Conservation (phyloP, 2,888 invertebrate genomes). For the Strigamia crassipes region DNA sequence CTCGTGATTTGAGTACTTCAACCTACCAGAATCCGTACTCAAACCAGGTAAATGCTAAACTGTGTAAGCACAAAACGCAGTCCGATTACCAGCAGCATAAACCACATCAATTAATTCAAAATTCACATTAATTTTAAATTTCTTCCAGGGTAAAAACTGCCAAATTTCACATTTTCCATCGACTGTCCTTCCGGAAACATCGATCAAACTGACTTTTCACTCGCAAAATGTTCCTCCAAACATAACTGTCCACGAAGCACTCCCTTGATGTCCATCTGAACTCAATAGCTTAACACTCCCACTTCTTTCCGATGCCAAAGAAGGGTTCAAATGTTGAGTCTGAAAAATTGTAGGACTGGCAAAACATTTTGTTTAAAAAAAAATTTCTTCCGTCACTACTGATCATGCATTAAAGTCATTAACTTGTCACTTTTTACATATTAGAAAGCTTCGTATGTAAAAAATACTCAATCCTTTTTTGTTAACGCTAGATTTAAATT, state of each 20-base stretch:
- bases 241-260: not conserved
- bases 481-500: not conserved
- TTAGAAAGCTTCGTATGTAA: not conserved
- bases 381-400: not conserved
- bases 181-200: not conserved
- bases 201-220: not conserved
- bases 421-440: not conserved
- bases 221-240: not conserved
- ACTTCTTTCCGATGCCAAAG: not conserved
- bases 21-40: not conserved
- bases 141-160: not conserved
- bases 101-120: not conserved
- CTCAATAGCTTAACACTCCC: not conserved
- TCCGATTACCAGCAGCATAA: slow-evolving; percentile 1
- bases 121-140: not conserved
- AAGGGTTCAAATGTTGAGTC: not conserved
- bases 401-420: slow-evolving; percentile 6
- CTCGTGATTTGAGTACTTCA: not conserved
- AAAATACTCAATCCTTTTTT: not conserved
- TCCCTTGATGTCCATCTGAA: not conserved
- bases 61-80: slow-evolving; percentile 20
- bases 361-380: not conserved
- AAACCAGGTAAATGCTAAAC: not conserved
- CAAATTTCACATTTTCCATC: not conserved
- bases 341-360: slow-evolving; percentile 25